Evolutionary conservation across 2,888 invertebrate genomes (phyloP), one percentile per base, ranked within the genome.

Genomic region (Torymus auratus): DNA sequence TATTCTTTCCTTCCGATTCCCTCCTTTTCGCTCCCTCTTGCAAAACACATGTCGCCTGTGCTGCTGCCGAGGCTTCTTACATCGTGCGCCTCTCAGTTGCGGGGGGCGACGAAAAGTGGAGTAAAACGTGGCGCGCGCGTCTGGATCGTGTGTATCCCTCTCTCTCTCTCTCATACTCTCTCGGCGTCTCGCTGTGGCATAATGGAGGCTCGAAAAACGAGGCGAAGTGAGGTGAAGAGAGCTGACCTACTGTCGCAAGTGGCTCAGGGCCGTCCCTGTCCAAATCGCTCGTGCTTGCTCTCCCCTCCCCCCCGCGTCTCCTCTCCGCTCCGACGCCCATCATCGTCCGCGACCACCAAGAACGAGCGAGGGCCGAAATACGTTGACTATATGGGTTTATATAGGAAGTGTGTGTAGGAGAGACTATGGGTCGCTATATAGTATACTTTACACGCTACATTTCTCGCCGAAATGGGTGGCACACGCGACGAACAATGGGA

Each of bases 211-310:
- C 87, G 87, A 89, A 88, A 89, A 82, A 90, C 86, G 88, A 85
- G 88, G 87, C 88, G 83, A 88, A 88, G 87, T 86, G 88, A 89
- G 88, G 89, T 88, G 89, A 90, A 89, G 90, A 90, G 90, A 90
- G 90, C 88, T 90, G 90, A 90, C 90, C 90, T 90, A 90, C 90
- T 90, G 90, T 89, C 87, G 89, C 89, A 89, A 90, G 90, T 90
- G 90, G 90, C 90, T 90, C 90, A 90, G 90, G 90, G 90, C 89
- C 90, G 89, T 86, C 87, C 88, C 88, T 90, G 90, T 89, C 90
- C 89, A 90, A 90, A 90, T 90, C 88, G 61, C 60, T 71, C 50
- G 71, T 23, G 65, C 64, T 80, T 79, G 79, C 83, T 67, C 55
- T 4, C 13, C 17, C 17, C 14, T 13, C 28, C 65, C 53, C 14